phyloP scores from a whole-genome alignment of 37 sponge, comb jelly and placozoan species.

The Cladorhizidae sp. region DNA sequence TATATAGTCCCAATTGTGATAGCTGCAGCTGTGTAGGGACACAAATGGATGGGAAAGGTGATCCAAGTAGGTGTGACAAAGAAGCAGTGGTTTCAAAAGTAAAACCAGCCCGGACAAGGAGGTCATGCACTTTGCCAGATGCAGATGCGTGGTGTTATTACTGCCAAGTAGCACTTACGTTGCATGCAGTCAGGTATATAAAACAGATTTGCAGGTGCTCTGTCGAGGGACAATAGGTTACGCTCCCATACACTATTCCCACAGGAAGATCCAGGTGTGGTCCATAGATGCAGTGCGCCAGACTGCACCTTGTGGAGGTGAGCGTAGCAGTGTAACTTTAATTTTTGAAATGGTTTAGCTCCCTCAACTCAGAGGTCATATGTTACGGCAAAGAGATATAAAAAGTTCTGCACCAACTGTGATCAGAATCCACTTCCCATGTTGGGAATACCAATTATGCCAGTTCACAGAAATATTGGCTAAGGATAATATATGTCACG shows the following conservation, averaged over 20 bases:
- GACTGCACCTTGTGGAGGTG: conserved; percentile 22
- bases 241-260: not conserved
- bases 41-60: conserved; percentile 6
- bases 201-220: not conserved
- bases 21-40: conserved; percentile 39
- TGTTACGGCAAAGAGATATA: conserved; percentile 18
- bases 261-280: not conserved
- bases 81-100: conserved; percentile 16
- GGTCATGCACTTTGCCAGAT: conserved; percentile 45
- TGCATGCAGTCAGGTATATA: too few relatives aligned
- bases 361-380: conserved; percentile 17
- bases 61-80: conserved; percentile 16
- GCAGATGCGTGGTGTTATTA: conserved; percentile 5
- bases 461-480: too few relatives aligned
- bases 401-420: conserved; percentile 2
- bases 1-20: conserved; percentile 16
- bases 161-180: too few relatives aligned
- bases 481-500: too few relatives aligned
- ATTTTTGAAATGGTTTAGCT: conserved; percentile 6
- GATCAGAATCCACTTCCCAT: too few relatives aligned
- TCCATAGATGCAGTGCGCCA: not conserved
- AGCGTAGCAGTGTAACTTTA: not conserved
- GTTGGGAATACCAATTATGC: too few relatives aligned
- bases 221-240: not conserved
- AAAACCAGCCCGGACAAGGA: conserved; percentile 1